phyloP scores from a whole-genome alignment of 1,140 invertebrate genomes.

The Drosophila asahinai region DNA sequence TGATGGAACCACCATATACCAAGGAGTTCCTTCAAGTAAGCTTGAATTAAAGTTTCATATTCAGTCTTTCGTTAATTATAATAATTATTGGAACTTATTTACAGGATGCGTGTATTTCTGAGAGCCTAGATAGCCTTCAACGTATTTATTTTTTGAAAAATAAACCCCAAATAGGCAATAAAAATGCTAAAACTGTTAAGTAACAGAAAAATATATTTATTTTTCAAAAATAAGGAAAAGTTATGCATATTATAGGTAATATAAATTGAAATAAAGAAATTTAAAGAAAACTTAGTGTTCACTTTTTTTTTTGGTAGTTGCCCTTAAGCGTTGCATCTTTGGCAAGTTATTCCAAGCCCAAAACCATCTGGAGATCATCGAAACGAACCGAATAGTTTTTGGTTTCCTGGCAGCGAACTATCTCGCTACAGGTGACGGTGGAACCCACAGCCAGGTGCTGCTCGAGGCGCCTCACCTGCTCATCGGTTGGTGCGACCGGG shows the following conservation, averaged over 20 bases:
- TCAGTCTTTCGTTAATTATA: background rate
- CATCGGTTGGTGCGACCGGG: constrained; percentile 13
- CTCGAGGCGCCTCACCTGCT: constrained; percentile 42
- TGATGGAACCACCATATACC: constrained; percentile 38
- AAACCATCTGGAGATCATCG: background rate
- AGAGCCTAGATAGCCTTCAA: constrained; percentile 25
- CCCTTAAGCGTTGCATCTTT: background rate
- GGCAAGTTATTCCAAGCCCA: background rate
- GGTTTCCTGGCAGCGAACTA: constrained; percentile 30
- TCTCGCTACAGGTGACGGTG: constrained; percentile 47
- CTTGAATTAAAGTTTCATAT: no score
- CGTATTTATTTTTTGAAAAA: constrained; percentile 26
- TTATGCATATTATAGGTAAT: no score
- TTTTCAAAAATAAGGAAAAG: background rate
- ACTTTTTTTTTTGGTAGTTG: background rate
- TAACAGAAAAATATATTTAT: background rate
- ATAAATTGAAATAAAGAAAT: no score
- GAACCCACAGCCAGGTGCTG: constrained; percentile 39
- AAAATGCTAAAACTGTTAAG: background rate
- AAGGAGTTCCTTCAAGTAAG: constrained; percentile 50
- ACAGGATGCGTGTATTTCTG: constrained; percentile 24
- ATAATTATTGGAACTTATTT: background rate
- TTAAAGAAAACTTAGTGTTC: background rate
- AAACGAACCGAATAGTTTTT: constrained; percentile 52
- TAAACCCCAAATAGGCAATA: background rate